Evolutionary conservation across 1,140 invertebrate species (phyloP).

Genomic region (Neodiprion pinetum): DNA sequence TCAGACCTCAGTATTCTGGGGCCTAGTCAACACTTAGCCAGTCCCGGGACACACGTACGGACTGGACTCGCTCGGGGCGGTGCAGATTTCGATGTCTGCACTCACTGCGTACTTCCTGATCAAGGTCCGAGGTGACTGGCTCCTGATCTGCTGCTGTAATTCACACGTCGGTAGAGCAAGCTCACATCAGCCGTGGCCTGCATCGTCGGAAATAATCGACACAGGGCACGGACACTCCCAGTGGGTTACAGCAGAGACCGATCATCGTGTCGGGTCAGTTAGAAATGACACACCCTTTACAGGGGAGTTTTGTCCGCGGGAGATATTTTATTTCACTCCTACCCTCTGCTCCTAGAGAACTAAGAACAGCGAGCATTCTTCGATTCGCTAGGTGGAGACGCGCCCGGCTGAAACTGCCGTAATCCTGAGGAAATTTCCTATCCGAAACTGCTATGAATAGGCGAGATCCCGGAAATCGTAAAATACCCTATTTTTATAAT

Average conservation of each 20-base stretch:
- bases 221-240: slow-evolving; percentile 15
- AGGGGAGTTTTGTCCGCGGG: too few species aligned
- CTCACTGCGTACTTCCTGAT: slow-evolving; percentile 16
- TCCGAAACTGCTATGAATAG: too few species aligned
- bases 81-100: slow-evolving; percentile 19
- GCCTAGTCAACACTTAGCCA: slow-evolving; percentile 15
- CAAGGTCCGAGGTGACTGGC: slow-evolving; percentile 18
- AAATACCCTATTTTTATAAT: too few species aligned
- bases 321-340: too few species aligned
- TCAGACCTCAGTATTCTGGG: slow-evolving; percentile 6
- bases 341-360: too few species aligned
- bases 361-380: too few species aligned
- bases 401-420: too few species aligned
- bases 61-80: slow-evolving; percentile 18
- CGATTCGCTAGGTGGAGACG: too few species aligned
- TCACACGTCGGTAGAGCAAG: slow-evolving; percentile 22
- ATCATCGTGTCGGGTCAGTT: background rate
- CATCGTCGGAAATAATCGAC: background rate
- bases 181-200: slow-evolving; percentile 5
- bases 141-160: slow-evolving; percentile 11
- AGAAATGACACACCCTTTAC: too few species aligned
- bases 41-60: slow-evolving; percentile 1
- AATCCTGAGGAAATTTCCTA: too few species aligned
- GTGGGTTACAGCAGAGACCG: slow-evolving; percentile 15
- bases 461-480: too few species aligned